Evolutionary conservation across 2,113 vertebrate genomes (phyloP).

Genomic region (Clupea harengus): DNA sequence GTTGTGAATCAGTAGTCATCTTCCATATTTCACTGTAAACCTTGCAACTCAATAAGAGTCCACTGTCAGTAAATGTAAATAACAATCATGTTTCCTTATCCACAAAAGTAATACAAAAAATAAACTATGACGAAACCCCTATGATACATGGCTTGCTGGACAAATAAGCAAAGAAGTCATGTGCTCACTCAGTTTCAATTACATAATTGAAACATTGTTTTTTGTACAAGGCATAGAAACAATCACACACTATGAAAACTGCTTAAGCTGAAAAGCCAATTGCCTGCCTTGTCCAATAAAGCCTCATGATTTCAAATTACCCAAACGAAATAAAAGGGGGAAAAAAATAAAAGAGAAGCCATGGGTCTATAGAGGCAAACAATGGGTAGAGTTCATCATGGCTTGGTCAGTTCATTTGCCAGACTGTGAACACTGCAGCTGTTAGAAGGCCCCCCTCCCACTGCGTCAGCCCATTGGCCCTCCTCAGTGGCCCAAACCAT

Average conservation of each 20-base stretch:
- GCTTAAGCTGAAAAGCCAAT: conserved; percentile 31
- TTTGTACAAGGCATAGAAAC: conserved; percentile 38
- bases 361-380: conserved; percentile 21
- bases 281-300: conserved; percentile 33
- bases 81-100: conserved; percentile 11
- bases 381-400: conserved; percentile 43
- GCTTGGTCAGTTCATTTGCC: conserved; percentile 43
- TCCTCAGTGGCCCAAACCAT: conserved; percentile 36
- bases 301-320: conserved; percentile 36
- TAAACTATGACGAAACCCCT: not conserved
- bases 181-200: conserved; percentile 17
- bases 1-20: not conserved
- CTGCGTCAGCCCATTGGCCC: conserved; percentile 32
- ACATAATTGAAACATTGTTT: conserved; percentile 39
- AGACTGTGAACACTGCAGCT: conserved; percentile 50
- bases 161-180: conserved; percentile 12
- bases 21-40: conserved; percentile 8
- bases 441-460: conserved; percentile 40
- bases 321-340: conserved; percentile 2
- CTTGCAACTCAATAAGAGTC: conserved; percentile 4
- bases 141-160: not conserved
- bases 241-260: conserved; percentile 43
- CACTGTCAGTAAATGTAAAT: not conserved
- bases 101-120: not conserved
- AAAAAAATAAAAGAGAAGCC: conserved; percentile 19